Conservation (phyloP, 2,113 vertebrate genomes). For the Hippocampus abdominalis region DNA sequence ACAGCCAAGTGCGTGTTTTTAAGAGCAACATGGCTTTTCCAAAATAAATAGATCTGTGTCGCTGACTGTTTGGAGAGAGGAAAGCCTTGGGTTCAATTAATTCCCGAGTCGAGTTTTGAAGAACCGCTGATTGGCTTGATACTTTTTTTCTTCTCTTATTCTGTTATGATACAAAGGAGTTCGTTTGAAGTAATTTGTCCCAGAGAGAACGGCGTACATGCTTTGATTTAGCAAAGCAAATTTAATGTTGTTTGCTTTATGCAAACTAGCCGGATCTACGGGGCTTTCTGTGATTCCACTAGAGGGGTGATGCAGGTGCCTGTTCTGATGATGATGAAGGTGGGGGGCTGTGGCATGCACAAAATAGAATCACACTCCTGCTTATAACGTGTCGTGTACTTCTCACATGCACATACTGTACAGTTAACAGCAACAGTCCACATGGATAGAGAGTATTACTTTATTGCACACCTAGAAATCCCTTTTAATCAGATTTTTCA, state of each 20-base stretch:
- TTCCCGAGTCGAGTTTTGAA: conserved; percentile 96
- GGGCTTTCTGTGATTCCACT: conserved; percentile 96
- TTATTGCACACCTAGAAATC: conserved; percentile 34
- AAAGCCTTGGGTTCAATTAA: conserved; percentile 92
- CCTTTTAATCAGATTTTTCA: conserved; percentile 74
- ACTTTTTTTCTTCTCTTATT: conserved; percentile 74
- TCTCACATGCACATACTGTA: conserved; percentile 67
- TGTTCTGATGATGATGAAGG: conserved; percentile 52
- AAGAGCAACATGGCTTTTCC: conserved; percentile 67
- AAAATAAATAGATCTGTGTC: conserved; percentile 80
- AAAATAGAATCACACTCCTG: conserved; percentile 84
- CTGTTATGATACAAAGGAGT: conserved; percentile 99
- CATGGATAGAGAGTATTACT: conserved; percentile 61
- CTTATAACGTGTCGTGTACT: conserved; percentile 88
- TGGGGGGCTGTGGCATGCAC: conserved; percentile 68
- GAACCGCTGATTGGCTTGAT: conserved; percentile 96
- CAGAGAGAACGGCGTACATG: conserved; percentile 95
- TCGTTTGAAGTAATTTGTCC: conserved; percentile 99
- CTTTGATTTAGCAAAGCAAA: conserved; percentile 99
- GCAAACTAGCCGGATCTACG: conserved; percentile 95
- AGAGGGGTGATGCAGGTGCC: conserved; percentile 80
- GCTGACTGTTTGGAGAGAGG: conserved; percentile 80
- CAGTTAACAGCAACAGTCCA: conserved; percentile 79
- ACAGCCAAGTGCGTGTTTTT: conserved; percentile 64
- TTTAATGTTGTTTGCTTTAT: conserved; percentile 99